A percentile compares a stretch with the other conserved stretches of the same genome.
These are phyloP conservation scores for Caenorhabditis elegans DNA, from an alignment of 1,140 invertebrate genomes.

Conservation along the genomic window DNA sequence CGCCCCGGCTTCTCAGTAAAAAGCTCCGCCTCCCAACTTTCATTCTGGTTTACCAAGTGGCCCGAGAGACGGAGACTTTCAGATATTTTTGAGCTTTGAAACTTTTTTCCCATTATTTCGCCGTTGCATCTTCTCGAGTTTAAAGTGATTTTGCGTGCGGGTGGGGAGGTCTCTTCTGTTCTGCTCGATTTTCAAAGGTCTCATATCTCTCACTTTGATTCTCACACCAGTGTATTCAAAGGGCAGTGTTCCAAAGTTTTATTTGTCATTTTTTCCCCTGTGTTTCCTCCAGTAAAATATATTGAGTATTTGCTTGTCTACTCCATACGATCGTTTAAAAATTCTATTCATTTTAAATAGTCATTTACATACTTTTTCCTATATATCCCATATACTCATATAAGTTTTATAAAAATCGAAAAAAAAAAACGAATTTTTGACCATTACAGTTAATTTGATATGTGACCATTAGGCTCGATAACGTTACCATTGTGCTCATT, in stretches of 20 bases:
- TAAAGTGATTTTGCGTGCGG: slow-evolving; percentile 9
- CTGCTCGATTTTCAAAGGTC: slow-evolving; percentile 19
- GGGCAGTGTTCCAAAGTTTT: background rate
- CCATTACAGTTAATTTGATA: too few relatives aligned
- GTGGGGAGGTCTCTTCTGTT: slow-evolving; percentile 9
- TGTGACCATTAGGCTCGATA: too few relatives aligned
- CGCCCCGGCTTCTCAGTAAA: background rate
- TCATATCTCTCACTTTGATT: background rate
- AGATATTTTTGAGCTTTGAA: slow-evolving; percentile 24
- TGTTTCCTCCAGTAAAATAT: too few relatives aligned
- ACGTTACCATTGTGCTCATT: too few relatives aligned
- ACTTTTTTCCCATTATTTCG: background rate
- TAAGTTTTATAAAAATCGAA: too few relatives aligned
- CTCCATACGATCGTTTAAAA: too few relatives aligned
- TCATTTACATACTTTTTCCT: too few relatives aligned
- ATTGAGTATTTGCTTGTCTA: too few relatives aligned
- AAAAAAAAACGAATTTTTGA: too few relatives aligned
- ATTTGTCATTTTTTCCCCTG: background rate
- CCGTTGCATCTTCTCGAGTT: background rate
- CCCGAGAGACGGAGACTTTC: too few relatives aligned
- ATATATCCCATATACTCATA: too few relatives aligned
- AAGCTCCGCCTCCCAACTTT: background rate
- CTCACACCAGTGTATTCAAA: background rate
- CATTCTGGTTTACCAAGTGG: slow-evolving; percentile 5
- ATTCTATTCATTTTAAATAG: too few relatives aligned